These are phyloP conservation scores for Perca schrenkii DNA, from an alignment of 2,113 vertebrate genomes.

Conservation along the genomic window DNA sequence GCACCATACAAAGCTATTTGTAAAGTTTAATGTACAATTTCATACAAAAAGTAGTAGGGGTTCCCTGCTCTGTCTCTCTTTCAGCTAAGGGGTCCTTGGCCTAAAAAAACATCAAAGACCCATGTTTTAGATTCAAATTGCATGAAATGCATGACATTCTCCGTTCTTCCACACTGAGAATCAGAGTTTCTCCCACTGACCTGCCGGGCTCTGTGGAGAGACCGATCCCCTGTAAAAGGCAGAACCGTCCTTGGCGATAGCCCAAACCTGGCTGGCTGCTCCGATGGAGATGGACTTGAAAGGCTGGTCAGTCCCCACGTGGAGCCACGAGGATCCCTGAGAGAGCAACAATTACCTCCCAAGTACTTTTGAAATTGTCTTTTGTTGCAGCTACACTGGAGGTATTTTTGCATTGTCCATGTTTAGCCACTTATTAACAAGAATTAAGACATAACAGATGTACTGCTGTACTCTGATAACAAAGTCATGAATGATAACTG, in stretches of 20 bases:
- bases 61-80: too few relatives aligned
- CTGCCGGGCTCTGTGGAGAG: constrained; percentile 89
- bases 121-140: not conserved
- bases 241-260: constrained; percentile 93
- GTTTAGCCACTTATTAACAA: not conserved
- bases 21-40: too few relatives aligned
- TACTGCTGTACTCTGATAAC: not conserved
- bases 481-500: not conserved
- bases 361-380: not conserved
- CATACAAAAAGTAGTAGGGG: too few relatives aligned
- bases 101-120: too few relatives aligned
- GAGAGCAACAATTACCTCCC: not conserved
- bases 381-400: not conserved
- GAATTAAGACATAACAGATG: not conserved
- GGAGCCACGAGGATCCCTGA: constrained; percentile 96
- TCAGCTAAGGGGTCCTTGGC: too few relatives aligned
- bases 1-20: too few relatives aligned
- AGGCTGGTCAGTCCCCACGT: constrained; percentile 95
- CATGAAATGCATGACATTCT: not conserved
- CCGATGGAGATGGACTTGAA: constrained; percentile 94
- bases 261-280: constrained; percentile 93
- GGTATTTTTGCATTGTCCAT: not conserved
- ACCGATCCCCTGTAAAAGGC: constrained; percentile 95
- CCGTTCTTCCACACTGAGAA: not conserved
- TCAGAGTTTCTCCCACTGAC: constrained; percentile 73